Base-by-base conservation (phyloP, 2,888 invertebrate species). In the Torymus auratus region DNA sequence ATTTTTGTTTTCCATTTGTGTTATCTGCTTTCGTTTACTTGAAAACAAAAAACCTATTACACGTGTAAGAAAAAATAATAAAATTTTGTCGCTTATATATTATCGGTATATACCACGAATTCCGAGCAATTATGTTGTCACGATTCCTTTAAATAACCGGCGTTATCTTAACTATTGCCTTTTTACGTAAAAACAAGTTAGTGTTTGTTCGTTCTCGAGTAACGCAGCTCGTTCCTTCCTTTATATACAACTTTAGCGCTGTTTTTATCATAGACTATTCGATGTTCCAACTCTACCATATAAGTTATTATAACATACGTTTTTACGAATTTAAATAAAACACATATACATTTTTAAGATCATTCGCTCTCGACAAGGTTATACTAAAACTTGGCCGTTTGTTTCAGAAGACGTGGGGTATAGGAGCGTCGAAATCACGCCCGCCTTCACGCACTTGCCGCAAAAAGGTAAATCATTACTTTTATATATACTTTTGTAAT, bases 391-490 rank as follows among this genome's bases (percentile, higher is more conserved):
- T 62, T 12, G 55, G 12, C 69, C 71, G 69, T 89, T 86, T 91
- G 89, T 92, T 91, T 86, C 90, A 91, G 92, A 92, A 91, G 92
- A 92, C 91, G 91, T 91, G 90, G 91, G 91, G 86, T 92, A 91
- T 86, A 90, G 92, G 86, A 91, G 89, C 86, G 91, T 92, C 86
- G 92, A 92, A 87, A 92, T 92, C 86, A 89, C 90, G 87, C 90
- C 92, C 83, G 90, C 91, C 84, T 92, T 91, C 85, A 87, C 91
- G 78, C 91, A 91, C 84, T 85, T 91, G 84, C 91, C 91, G 77
- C 91, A 91, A 84, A 91, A 91, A 89, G 91, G 91, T 91, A 82
- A 88, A 87, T 74, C 50, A 56, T n/a, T 56, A 1, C 65, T 55
- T 55, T 17, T 15, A 10, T 55, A 20, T 41, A 17, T 55, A 28